Base-by-base conservation (phyloP, 2,888 invertebrate species). In the Cephus sareptanus region DNA sequence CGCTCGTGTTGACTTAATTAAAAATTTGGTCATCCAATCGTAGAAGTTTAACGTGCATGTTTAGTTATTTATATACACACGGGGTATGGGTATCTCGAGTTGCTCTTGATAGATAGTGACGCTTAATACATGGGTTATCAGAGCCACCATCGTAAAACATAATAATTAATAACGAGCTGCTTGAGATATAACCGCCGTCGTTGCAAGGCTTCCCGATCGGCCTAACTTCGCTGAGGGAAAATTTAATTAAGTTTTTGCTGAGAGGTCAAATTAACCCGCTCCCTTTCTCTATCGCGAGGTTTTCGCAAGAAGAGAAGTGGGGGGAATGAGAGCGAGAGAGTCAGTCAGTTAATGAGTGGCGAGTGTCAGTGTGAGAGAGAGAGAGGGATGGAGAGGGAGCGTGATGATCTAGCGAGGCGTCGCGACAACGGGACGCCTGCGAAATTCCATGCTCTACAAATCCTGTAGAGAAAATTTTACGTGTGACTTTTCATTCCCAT, bases 211-310 rank as follows among this genome's bases (percentile, higher is more conserved):
- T 82, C 78, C 75, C 81, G 75, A 81, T 78, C 79, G 79, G 73
- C 70, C 69, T 77, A 71, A 79, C 76, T 76, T 82, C 77, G 15
- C 15, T 13, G 37, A 69, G 75, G 31, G 79, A 71, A 77, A 83
- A 84, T 83, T 83, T 81, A 84, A 84, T 84, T 83, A 83, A 83
- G 83, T 83, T 81, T 81, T 80, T 79, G 83, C 75, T 40, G 73
- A 37, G 31, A 40, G 76, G 75, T 73, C 73, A 76, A 77, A 79
- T 75, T 78, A 74, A 80, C 81, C 79, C 37, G 74, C 40, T 76
- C 71, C 79, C 73, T 69, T 76, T 40, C 40, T 15, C 37, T 15
- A 15, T 15, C 40, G 40, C 40, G 40, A 15, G 40, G 40, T 40
- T 40, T 40, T 40, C 40, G 40, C 40, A 33, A 75, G 71, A 74